Base-by-base conservation (phyloP, 2,113 vertebrate species). In the Choloepus hoffmanni region DNA sequence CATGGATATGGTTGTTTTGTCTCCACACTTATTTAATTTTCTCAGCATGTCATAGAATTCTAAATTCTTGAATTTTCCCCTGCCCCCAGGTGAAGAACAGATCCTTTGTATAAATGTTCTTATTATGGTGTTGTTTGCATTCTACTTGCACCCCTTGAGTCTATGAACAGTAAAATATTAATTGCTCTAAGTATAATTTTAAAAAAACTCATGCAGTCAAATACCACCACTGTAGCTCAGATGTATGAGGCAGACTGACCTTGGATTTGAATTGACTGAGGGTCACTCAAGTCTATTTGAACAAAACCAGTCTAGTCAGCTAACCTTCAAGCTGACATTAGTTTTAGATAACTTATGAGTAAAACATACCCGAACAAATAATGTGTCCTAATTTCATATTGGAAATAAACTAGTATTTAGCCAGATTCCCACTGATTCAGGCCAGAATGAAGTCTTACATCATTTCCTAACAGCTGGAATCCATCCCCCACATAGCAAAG, bases 401-500 rank as follows among this genome's bases (percentile, higher is more conserved):
- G 40, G n/a, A 83, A 92, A 76, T 55, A 92, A 95, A 92, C 5
- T 28, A 45, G 21, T 30, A 13, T 60, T 62, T 86, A 70, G 88
- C 55, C 21, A n/a, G 72, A 60, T 82, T 72, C 87, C 82, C 78
- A 85, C 58, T n/a, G 68, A 67, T 84, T 79, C 4, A 0, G 58
- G 87, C 76, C 81, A 74, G 60, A 96, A 78, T 30, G 84, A 93
- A 55, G 48, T 79, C 78, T 97, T 87, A 53, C 70, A 45, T 92
- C 90, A 90, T 86, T 88, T 82, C 85, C 73, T 81, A 43, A 85
- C 95, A 96, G 97, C 97, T 97, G 96, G 77, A 81, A 65, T 84
- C 45, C 53, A 79, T 96, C 85, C 67, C 23, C 68, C 43, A 53
- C 78, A 79, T 14, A 76, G 53, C 72, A 85, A 60, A 87, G 90